Percentiles rank a stretch among this genome's conserved stretches.
Conservation (phyloP, 2,113 vertebrate species). For the Calyptommatus sinebrachiatus region DNA sequence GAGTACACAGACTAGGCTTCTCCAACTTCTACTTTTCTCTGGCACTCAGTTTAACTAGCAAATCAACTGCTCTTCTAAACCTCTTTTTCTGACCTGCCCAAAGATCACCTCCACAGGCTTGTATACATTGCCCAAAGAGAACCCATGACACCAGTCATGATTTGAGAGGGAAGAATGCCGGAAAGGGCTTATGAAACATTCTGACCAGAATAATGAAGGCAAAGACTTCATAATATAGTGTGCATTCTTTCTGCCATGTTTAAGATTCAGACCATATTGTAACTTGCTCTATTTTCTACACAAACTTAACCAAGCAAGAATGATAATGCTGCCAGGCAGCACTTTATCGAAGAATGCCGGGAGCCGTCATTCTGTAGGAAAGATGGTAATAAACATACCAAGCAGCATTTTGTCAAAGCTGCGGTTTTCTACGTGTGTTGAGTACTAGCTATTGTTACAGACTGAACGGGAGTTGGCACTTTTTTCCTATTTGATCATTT, state of each 20-base stretch:
- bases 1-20: too few relatives aligned
- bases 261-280: constrained; percentile 24
- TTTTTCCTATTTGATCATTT: constrained; percentile 49
- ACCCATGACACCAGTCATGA: too few relatives aligned
- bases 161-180: background rate
- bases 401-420: constrained; percentile 5
- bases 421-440: constrained; percentile 40
- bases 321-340: constrained; percentile 6
- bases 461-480: constrained; percentile 45
- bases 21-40: too few relatives aligned
- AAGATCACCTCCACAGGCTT: too few relatives aligned
- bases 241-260: background rate
- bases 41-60: too few relatives aligned
- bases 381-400: constrained; percentile 30
- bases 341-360: constrained; percentile 17
- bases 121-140: too few relatives aligned
- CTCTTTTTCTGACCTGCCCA: too few relatives aligned
- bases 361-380: constrained; percentile 45
- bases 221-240: background rate
- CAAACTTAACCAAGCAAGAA: background rate
- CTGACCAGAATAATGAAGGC: constrained; percentile 9
- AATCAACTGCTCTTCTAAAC: too few relatives aligned
- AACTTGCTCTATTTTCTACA: constrained; percentile 29
- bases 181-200: background rate
- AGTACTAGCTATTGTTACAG: constrained; percentile 37